These are phyloP conservation scores for Drosophila niveifrons DNA, from an alignment of 2,888 invertebrate species.

Conservation along the genomic window DNA sequence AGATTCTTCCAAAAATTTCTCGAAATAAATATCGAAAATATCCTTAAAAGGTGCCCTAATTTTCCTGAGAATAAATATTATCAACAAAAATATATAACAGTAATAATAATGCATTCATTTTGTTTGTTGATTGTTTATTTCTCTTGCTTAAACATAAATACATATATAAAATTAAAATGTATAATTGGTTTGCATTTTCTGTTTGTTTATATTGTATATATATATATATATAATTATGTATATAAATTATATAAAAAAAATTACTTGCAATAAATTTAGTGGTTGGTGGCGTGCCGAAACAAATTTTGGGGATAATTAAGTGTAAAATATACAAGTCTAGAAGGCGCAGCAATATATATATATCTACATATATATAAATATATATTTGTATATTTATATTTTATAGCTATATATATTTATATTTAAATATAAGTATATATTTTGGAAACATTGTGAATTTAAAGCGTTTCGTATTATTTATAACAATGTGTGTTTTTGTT, in stretches of 20 bases:
- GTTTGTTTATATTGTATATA: constrained; percentile 29
- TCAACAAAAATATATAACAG: no score
- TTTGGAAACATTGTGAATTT: constrained; percentile 49
- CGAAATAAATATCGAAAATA: no score
- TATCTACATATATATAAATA: background rate
- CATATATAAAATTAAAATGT: constrained; percentile 43
- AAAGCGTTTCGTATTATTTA: constrained; percentile 50
- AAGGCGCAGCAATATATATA: constrained; percentile 12
- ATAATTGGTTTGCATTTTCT: constrained; percentile 41
- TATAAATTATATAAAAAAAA: constrained; percentile 51
- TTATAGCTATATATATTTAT: background rate
- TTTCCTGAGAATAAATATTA: no score
- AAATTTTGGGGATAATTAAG: constrained; percentile 13
- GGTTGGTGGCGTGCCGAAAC: constrained; percentile 3
- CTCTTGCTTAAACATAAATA: constrained; percentile 23
- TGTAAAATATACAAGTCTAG: constrained; percentile 24
- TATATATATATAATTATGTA: constrained; percentile 18
- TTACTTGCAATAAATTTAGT: constrained; percentile 28
- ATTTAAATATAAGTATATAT: constrained; percentile 23
- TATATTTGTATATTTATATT: background rate
- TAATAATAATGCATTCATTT: constrained; percentile 40
- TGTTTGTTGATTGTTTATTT: constrained; percentile 10
- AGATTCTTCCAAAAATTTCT: no score
- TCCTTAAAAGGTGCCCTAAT: no score
- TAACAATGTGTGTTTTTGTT: constrained; percentile 40